Evolutionary conservation across 2,113 vertebrate genomes (phyloP), one percentile per base, ranked within the genome.

Genomic region (Mellivora capensis): DNA sequence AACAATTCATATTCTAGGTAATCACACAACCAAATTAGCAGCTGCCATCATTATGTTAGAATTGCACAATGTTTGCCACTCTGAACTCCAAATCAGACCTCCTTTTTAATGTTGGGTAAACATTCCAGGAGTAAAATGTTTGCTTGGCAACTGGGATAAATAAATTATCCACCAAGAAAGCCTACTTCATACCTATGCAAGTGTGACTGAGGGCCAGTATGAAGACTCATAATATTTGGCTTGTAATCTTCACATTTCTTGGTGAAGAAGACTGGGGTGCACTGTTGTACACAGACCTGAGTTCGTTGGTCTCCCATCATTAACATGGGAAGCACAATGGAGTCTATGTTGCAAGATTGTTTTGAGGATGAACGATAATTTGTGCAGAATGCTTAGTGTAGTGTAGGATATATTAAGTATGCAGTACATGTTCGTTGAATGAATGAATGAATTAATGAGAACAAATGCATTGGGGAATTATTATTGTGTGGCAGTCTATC

Each of bases 11-110:
- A 21, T 61, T 64, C 7, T 29, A 34, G 42, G 52, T 74, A 97
- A 97, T 94, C 94, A 54, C 82, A 44, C 94, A 93, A 86, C 79
- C 77, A 94, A 90, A 69, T 89, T 61, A 97, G 95, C 39, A 91
- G 77, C 47, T 89, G 42, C 18, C 89, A 96, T 92, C 96, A 97
- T 98, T 92, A 92, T 97, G 98, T 96, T 95, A 81, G 34, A 87
- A 54, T 88, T 25, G 42, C 12, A 47, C 29, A 27, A 87, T 96
- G 86, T 87, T 96, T 94, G 71, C 21, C 42, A 39, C 91, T 97
- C 71, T 74, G 87, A 96, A 83, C 0, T 61, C 49, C 37, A 67
- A 17, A 20, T 44, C 61, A 62, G 64, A 77, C 47, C 31, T 76
- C 21, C 34, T 83, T n/a, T 39, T 80, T 91, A 47, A 47, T 84